Evolutionary conservation across 1,140 invertebrate genomes (phyloP), one percentile per base, ranked within the genome.

Genomic region (Leptonema lineaticorne): DNA sequence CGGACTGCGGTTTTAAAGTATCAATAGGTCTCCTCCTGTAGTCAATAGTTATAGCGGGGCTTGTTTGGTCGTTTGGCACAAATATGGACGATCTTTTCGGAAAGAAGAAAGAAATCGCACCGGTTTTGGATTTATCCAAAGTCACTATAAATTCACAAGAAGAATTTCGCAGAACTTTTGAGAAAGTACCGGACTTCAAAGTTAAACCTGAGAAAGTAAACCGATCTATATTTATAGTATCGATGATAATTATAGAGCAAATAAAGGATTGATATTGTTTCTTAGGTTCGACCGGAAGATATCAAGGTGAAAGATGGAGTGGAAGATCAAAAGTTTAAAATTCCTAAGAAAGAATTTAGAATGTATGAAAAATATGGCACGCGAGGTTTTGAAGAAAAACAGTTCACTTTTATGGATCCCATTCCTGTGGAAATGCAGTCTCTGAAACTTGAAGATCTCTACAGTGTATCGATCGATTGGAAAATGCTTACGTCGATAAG

Each of bases 401-500:
- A 86, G 29, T 91, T 87, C 76, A 81, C 79, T 0, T 92, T 91
- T 76, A 88, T 89, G 63, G 88, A 95, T 81, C 93, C 93, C 0
- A 82, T 93, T 60, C 93, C 93, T 2, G 80, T 85, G 0, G 91
- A 93, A 77, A 95, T 96, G 93, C 85, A 85, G 73, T 82, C 83
- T 22, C 82, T 93, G 18, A 87, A 89, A 74, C 80, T 95, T 45
- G 87, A 90, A 63, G 92, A 95, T 74, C 79, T 96, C 27, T 90
- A 90, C 69, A 82, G 87, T 14, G 92, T 95, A 1, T 87, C 92
- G n/a, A 96, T 96, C 62, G 92, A 94, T 74, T 96, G 94, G 94
- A 87, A 89, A 77, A 96, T 96, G 94, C 79, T 96, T 6, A 96
- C 94, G 6, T 89, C 91, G 9, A 75, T 92, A 9, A 82, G 93